Evolutionary conservation across 2,888 invertebrate species (phyloP), one percentile per base, ranked within the genome.

Genomic region (Catocala sponsa): DNA sequence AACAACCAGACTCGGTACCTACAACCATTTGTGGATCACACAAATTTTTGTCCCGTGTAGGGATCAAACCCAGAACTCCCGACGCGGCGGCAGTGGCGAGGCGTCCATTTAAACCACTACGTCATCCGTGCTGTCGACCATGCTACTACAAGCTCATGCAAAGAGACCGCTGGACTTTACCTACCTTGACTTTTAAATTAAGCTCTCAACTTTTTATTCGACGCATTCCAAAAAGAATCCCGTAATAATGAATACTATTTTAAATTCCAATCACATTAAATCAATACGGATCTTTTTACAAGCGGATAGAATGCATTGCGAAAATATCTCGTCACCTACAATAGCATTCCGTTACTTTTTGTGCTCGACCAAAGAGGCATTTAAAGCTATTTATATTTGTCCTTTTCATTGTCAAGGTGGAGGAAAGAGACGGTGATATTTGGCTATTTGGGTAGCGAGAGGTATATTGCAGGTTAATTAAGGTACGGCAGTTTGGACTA

Each of bases 341-440:
- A 74, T 69, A 58, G 68, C 74, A 74, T 78, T 71, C 76, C 74
- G 7, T 2, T 15, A 48, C 33, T 71, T 78, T 78, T 76, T 78
- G 15, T 48, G 64, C 55, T 46, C 46, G 38, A n/a, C n/a, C n/a
- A 44, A 55, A 56, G 66, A 51, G 55, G 68, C 63, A 73, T n/a
- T n/a, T n/a, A n/a, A n/a, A n/a, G n/a, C n/a, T n/a, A n/a, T n/a
- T n/a, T 33, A 48, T 41, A 5, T 51, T 38, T 43, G 42, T 69
- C 72, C 44, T 55, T 63, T 63, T 77, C 55, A 25, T 56, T 65
- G 49, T 10, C n/a, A 51, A 46, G 12, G 1, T 32, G 32, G 42
- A 12, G 10, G 58, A 74, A 48, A 65, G 55, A 13, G 78, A 69
- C 33, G 11, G 55, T 47, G 38, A 11, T 62, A 52, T 63, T 70